Base-by-base conservation (phyloP, 2,888 invertebrate genomes). In the Euspilapteryx auroguttella region DNA sequence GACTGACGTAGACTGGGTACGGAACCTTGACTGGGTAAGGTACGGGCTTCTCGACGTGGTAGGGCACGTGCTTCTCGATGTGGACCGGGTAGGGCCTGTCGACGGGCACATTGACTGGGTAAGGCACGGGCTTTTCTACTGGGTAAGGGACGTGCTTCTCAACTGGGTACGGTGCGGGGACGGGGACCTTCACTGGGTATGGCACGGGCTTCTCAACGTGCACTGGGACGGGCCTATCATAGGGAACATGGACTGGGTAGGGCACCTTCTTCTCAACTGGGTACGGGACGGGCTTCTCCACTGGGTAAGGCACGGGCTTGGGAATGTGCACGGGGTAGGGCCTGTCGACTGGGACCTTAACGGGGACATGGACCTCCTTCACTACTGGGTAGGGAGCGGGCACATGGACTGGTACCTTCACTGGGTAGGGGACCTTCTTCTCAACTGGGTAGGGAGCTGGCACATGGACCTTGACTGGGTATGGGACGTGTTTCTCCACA, bases 391-490 rank as follows among this genome's bases (percentile, higher is more conserved):
- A 82, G 39, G 79, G 82, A 49, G 79, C 81, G 40, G 80, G 79
- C 22, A 82, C 80, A 47, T 79, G 79, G 17, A 80, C 79, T 35
- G 76, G 73, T 9, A 81, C 81, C 61, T 81, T 79, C 4, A 82
- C 79, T 27, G 82, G 84, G 49, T 83, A 82, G 17, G 85, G 82
- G 12, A 85, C 73, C 40, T 82, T 73, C 55, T 83, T 82, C 40
- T 84, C 81, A 13, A 85, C 83, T 35, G 85, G 81, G 56, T 82
- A 85, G 30, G 85, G 85, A 47, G 82, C 79, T 31, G 84, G 83
- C 12, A 85, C 81, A 40, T 78, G 85, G 7, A 84, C 81, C 55
- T 86, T 85, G 8, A 86, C 83, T 32, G 81, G 80, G 31, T 81
- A 80, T 36, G 78, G 81, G 11, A 87, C 59, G 47, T 82, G 78